Evolutionary conservation across 2,888 invertebrate genomes (phyloP).

Genomic region (Oxycera nigricornis): DNA sequence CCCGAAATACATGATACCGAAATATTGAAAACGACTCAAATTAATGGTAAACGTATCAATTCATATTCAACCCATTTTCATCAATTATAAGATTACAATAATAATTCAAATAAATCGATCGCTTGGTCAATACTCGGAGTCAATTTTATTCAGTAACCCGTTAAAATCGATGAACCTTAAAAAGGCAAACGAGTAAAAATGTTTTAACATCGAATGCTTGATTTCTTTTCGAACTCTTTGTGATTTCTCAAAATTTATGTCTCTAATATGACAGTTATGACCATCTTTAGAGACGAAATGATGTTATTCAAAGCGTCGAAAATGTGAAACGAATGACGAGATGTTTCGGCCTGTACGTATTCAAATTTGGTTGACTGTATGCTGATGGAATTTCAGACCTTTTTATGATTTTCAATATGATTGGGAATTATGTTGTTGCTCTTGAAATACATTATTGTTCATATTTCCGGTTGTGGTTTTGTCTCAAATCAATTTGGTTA

Average conservation of each 20-base stretch:
- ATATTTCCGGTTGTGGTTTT: no score
- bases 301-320: background rate
- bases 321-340: background rate
- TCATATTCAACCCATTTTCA: constrained; percentile 1
- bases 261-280: constrained; percentile 27
- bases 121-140: constrained; percentile 26
- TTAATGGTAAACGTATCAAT: no score
- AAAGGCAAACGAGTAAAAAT: background rate
- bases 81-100: constrained; percentile 23
- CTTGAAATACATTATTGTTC: no score
- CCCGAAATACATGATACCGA: no score
- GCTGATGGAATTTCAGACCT: background rate
- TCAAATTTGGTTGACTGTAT: background rate
- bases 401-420: background rate
- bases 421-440: background rate
- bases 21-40: no score
- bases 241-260: constrained; percentile 17
- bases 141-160: constrained; percentile 19
- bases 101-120: constrained; percentile 35
- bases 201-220: background rate
- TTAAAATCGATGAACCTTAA: constrained; percentile 26
- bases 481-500: no score
- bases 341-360: background rate
- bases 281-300: constrained; percentile 8
- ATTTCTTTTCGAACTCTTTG: background rate